Evolutionary conservation across 2,797 vertebrate genomes (phyloP).

Genomic region (Aphelocoma californica): DNA sequence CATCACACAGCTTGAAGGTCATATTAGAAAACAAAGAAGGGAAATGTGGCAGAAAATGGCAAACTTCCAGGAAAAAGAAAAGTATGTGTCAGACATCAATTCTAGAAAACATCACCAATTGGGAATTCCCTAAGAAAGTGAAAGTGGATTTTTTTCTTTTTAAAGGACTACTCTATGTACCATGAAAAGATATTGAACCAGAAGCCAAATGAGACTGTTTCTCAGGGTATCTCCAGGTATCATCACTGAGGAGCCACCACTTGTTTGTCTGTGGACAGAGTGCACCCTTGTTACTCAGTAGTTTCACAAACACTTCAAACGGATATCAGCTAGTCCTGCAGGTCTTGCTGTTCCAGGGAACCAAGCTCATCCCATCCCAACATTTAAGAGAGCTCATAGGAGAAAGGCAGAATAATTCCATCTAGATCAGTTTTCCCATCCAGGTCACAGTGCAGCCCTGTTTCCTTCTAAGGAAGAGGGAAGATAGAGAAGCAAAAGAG

Average conservation of each 20-base stretch:
- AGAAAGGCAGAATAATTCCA: neutral
- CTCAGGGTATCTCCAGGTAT: neutral
- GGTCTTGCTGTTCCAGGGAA: neutral
- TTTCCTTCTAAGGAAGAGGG: neutral
- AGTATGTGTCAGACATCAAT: neutral
- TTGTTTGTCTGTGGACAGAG: neutral
- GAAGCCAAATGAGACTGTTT: neutral
- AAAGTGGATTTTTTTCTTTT: neutral
- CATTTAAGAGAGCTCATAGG: rapidly evolving
- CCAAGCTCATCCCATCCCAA: neutral
- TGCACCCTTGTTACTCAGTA: neutral
- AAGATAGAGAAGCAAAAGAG: neutral
- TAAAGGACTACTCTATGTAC: neutral
- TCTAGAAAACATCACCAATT: neutral
- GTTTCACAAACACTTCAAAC: neutral
- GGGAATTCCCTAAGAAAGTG: neutral
- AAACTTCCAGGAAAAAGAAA: neutral
- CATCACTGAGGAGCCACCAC: neutral
- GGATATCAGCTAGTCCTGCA: neutral
- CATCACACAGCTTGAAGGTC: neutral
- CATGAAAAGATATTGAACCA: neutral
- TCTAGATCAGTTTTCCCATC: neutral
- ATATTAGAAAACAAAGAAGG: neutral
- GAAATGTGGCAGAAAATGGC: neutral
- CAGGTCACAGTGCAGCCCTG: rapidly evolving